Base-by-base conservation (phyloP, 1,140 invertebrate species). In the Brachionus koreanus region DNA sequence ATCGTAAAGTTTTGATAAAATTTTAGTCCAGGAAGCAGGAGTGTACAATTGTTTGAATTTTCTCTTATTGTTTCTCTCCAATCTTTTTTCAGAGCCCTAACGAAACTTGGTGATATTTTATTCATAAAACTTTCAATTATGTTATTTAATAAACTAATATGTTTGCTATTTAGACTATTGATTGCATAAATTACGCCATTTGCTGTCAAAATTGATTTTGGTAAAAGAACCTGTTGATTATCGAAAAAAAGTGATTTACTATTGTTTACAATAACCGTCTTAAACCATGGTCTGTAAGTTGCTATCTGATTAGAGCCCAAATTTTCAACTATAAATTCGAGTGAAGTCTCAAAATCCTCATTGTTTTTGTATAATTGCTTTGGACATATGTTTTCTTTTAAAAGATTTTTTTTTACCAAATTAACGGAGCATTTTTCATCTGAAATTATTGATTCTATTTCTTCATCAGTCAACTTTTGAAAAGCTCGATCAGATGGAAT, bases 401-500 rank as follows among this genome's bases (percentile, higher is more conserved):
- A 2, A 19, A 69, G 12, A 23, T 69, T 69, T 69, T n/a, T 35
- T 37, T 39, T 37, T 16, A 69, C 37, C 9, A 69, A 37, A 37
- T n/a, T 39, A 16, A 23, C 5, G n/a, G 65, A 69, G 19, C 65
- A 69, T 37, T 37, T 69, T 37, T 69, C 35, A 39, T 69, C 65
- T 4, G 16, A 19, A 16, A 37, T 37, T 10, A 69, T 69, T 23
- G 65, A 69, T 39, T 69, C n/a, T 35, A 69, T 69, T 39, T 69
- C 65, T 16, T 69, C 16, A 39, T 69, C 6, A 6, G 65, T 69
- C 9, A 69, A 69, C 5, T 69, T 39, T 19, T 39, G 3, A 23
- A 69, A 69, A 6, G 65, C 65, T 19, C 35, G 65, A 39, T 69
- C 65, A 16, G 65, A 39, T 69, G 65, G 65, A 39, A 69, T 69